Percentiles rank a stretch among this genome's conserved stretches.
Conservation (phyloP, 2,888 invertebrate genomes). For the Boloria euphrosyne region DNA sequence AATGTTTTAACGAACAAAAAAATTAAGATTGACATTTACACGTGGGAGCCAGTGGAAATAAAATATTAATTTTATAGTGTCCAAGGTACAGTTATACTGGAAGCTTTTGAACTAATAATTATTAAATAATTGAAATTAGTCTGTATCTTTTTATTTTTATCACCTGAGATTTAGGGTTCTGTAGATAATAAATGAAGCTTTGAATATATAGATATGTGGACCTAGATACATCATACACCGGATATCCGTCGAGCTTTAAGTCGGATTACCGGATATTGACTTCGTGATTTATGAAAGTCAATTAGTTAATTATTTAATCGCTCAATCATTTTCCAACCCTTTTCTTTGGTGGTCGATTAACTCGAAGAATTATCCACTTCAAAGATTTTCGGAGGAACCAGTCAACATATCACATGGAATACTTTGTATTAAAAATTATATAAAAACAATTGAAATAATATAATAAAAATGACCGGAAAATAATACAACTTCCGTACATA, state of each 20-base stretch:
- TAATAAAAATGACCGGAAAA: too few species aligned
- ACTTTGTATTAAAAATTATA: too few species aligned
- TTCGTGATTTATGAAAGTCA: too few species aligned
- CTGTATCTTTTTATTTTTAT: constrained; percentile 6
- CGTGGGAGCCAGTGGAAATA: background rate
- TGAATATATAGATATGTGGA: background rate
- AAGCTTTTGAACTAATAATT: background rate
- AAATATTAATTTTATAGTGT: background rate
- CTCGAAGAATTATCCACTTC: background rate
- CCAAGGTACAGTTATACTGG: constrained; percentile 13
- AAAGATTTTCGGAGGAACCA: too few species aligned
- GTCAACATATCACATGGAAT: too few species aligned
- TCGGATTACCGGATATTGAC: background rate
- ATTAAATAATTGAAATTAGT: constrained; percentile 8
- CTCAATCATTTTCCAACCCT: too few species aligned
- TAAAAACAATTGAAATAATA: too few species aligned
- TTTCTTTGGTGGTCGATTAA: too few species aligned
- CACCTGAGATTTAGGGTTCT: constrained; percentile 21
- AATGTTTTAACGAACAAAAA: too few species aligned
- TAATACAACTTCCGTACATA: too few species aligned
- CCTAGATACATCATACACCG: background rate
- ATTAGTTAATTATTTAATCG: too few species aligned
- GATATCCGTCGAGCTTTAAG: background rate
- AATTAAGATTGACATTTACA: background rate
- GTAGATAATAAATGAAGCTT: background rate